Percentiles rank a stretch among this genome's conserved stretches.
phyloP scores from a whole-genome alignment of 1,140 invertebrate species.

The Galleria mellonella region DNA sequence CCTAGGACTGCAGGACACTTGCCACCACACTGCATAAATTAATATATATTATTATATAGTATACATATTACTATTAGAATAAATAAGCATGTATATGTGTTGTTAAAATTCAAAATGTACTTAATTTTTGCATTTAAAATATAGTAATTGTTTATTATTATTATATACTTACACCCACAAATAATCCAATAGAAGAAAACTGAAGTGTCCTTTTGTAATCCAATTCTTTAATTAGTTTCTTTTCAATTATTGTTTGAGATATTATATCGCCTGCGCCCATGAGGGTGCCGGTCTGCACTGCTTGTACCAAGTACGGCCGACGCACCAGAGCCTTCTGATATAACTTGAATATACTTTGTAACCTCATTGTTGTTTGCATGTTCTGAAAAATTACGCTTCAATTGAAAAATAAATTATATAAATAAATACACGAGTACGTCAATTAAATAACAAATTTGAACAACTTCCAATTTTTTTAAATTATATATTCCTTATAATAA shows the following conservation, averaged over 20 bases:
- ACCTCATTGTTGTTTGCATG: conserved; percentile 22
- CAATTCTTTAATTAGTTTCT: conserved; percentile 37
- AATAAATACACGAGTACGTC: too few relatives aligned
- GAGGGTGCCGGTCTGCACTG: conserved; percentile 68
- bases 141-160: too few relatives aligned
- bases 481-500: too few relatives aligned
- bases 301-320: conserved; percentile 62
- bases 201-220: conserved; percentile 58
- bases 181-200: conserved; percentile 68
- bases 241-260: conserved; percentile 70
- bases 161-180: conserved; percentile 64
- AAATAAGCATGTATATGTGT: too few relatives aligned
- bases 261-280: conserved; percentile 73
- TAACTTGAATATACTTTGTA: conserved; percentile 37
- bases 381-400: conserved; percentile 1
- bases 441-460: too few relatives aligned
- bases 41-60: too few relatives aligned
- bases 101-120: too few relatives aligned
- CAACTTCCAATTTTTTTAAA: too few relatives aligned
- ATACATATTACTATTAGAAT: too few relatives aligned
- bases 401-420: too few relatives aligned
- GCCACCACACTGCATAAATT: too few relatives aligned
- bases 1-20: too few relatives aligned
- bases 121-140: background rate
- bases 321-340: conserved; percentile 55